phyloP scores from a whole-genome alignment of 2,888 invertebrate genomes.

The Campopleginae sp. region DNA sequence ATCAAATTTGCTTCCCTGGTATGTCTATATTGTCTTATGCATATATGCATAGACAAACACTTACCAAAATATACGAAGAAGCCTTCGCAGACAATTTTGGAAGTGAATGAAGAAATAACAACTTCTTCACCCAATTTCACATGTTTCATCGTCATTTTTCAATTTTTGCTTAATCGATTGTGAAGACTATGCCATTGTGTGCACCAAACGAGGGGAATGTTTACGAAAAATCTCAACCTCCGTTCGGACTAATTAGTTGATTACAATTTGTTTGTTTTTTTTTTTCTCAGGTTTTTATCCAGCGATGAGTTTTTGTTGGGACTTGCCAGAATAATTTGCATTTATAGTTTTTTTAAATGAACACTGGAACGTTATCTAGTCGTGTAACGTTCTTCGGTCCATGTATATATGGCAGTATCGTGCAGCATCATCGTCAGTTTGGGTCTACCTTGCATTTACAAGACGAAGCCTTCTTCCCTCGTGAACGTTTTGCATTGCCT shows the following conservation, averaged over 20 bases:
- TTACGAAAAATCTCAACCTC: neutral
- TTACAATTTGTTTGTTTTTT: neutral
- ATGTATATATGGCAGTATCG: slow-evolving; percentile 15
- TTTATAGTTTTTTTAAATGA: neutral
- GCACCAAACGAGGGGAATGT: neutral
- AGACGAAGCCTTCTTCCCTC: slow-evolving; percentile 66
- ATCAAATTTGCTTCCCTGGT: neutral
- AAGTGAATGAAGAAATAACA: neutral
- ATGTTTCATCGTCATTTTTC: neutral
- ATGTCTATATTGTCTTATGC: neutral
- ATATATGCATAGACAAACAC: neutral
- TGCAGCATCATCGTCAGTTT: slow-evolving; percentile 21
- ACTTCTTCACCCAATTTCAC: neutral
- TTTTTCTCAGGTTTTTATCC: neutral
- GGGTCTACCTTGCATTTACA: slow-evolving; percentile 36
- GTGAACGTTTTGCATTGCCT: slow-evolving; percentile 74
- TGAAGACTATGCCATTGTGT: too few species aligned
- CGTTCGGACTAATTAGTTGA: neutral
- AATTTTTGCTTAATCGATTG: too few species aligned
- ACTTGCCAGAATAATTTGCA: neutral
- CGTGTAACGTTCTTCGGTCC: slow-evolving; percentile 26
- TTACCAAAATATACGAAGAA: neutral
- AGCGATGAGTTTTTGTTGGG: neutral
- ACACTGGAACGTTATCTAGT: neutral
- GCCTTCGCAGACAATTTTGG: neutral